Conservation (phyloP, 37 sponge, comb jelly and placozoan species). For the Theonella swinhoei region DNA sequence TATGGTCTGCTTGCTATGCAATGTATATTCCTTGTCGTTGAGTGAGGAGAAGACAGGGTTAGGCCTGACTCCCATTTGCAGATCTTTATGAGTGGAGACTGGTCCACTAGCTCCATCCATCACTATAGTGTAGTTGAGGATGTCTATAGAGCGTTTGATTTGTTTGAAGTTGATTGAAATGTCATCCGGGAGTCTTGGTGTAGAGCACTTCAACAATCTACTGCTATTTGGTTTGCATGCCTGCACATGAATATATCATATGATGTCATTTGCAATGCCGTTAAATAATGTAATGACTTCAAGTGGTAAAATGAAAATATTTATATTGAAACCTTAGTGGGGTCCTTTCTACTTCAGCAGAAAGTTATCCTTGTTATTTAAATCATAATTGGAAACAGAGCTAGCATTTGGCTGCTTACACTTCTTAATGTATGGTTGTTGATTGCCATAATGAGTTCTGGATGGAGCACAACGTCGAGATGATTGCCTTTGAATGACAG, state of each 20-base stretch:
- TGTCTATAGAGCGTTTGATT: neutral
- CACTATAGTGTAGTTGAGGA: neutral
- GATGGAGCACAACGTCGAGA: neutral
- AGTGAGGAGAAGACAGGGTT: neutral
- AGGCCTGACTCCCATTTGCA: neutral
- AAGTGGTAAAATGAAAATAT: neutral
- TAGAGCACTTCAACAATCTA: neutral
- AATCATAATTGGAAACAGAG: neutral
- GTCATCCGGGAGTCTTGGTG: neutral
- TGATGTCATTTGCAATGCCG: neutral
- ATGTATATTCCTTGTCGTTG: neutral
- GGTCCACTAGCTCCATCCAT: conserved; percentile 5
- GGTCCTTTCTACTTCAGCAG: too few relatives aligned
- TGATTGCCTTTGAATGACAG: neutral
- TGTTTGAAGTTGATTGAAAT: neutral
- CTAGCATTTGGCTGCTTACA: neutral
- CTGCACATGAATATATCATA: neutral
- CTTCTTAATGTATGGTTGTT: neutral
- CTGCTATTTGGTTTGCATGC: neutral
- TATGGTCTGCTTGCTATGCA: neutral
- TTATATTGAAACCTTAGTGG: too few relatives aligned
- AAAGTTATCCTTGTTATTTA: too few relatives aligned
- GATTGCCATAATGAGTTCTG: neutral
- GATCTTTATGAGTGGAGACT: neutral
- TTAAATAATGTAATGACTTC: neutral